Conservation (phyloP, 2,888 invertebrate species). For the Thymelicus lineola region DNA sequence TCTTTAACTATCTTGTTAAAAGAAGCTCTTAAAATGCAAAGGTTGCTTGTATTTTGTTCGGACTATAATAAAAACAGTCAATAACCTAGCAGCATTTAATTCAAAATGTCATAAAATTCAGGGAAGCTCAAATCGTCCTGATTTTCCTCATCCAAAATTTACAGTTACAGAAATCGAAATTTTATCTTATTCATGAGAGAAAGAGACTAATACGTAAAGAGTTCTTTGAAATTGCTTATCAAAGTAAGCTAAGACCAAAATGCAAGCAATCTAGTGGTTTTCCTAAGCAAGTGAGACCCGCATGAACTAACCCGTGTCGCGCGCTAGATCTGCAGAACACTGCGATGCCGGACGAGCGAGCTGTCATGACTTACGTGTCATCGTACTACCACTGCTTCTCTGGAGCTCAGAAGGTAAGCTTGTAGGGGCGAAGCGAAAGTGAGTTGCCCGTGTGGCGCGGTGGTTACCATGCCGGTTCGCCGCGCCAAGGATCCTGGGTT, state of each 20-base stretch:
- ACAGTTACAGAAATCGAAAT: too few species aligned
- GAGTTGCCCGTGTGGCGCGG: too few species aligned
- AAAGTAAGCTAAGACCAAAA: conserved; percentile 39
- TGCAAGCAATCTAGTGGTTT: conserved; percentile 49
- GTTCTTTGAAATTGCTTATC: too few species aligned
- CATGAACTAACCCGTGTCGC: conserved; percentile 80
- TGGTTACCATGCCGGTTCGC: too few species aligned
- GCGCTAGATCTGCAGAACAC: conserved; percentile 97
- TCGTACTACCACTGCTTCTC: conserved; percentile 99
- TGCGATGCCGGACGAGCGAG: conserved; percentile 99
- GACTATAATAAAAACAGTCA: too few species aligned
- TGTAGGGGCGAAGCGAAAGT: neutral
- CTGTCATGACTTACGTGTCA: conserved; percentile 99
- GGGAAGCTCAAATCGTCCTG: neutral
- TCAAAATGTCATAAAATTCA: neutral
- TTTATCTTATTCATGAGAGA: too few species aligned
- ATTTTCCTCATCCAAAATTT: too few species aligned
- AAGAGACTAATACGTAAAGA: too few species aligned
- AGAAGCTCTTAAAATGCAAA: neutral
- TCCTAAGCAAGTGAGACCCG: conserved; percentile 57
- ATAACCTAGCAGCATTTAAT: too few species aligned
- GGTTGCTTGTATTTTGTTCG: conserved; percentile 25
- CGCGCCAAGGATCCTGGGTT: too few species aligned
- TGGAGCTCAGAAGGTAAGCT: conserved; percentile 98
- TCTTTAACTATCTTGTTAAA: conserved; percentile 57